Evolutionary conservation across 2,113 vertebrate species (phyloP), one percentile per base, ranked within the genome.

Genomic region (Mystacornis crossleyi): DNA sequence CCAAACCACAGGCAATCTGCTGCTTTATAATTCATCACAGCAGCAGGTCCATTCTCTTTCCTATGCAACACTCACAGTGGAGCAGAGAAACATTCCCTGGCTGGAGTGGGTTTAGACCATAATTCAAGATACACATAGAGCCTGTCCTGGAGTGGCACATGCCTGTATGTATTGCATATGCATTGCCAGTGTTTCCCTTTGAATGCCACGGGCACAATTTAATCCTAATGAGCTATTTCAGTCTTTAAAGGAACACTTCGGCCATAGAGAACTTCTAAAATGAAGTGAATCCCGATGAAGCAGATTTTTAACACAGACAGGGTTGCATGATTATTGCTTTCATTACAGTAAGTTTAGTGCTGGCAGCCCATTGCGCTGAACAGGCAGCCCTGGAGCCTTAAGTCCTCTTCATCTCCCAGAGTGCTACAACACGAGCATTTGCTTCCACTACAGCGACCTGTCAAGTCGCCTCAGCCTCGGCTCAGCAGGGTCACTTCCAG

Each of bases 361-460:
- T 54, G 54, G 79, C 29, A 86, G 71, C 33, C 53, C 1, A 0
- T 82, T 67, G 33, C 42, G 20, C 75, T 66, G 51, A 82, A 31
- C 43, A 86, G 72, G 38, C 69, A 78, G 47, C 80, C 38, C 38
- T 2, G 4, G 75, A 86, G 61, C 53, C 24, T 54, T 61, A 79
- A 86, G 73, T 81, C 74, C 73, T 72, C 67, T 82, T 80, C 93
- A 78, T 83, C 57, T 91, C 71, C 67, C 54, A 28, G 36, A 87
- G 60, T n/a, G 29, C 87, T 65, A 43, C 57, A 87, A 38, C 94
- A 86, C 2, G 0, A 80, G 85, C 31, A 5, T 79, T 88, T 53
- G 54, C 93, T 95, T 97, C 96, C 92, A 94, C 91, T 95, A 80
- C 87, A 92, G 87, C 2, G 53, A 90, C 90, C 95, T 95, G 97